Evolutionary conservation across 2,113 vertebrate genomes (phyloP), one percentile per base, ranked within the genome.

Genomic region (Casuarius casuarius): DNA sequence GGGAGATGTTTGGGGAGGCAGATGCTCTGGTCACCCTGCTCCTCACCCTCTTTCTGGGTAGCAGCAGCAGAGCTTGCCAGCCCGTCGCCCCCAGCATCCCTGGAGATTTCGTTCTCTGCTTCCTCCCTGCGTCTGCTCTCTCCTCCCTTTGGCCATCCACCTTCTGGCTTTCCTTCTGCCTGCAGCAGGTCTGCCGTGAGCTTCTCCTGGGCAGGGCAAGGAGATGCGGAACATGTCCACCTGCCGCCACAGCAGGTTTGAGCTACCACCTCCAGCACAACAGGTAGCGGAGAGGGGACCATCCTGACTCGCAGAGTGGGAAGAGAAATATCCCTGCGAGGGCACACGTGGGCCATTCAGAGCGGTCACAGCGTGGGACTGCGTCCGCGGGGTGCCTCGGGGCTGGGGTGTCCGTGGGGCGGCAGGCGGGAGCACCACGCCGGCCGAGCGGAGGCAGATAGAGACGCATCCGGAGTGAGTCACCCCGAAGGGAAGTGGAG

Each of bases 341-440:
- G 44, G n/a, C 11, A 35, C 23, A 13, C n/a, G 22, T 23, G 61
- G 70, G 35, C 46, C 5, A 1, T 5, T 28, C 25, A 51, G 61
- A 81, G 51, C 28, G 38, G 23, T 42, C 22, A 23, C 31, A 44
- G 86, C 0, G 0, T 58, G 67, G 48, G 46, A 44, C 73, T 59
- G 4, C 0, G 0, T 4, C 63, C 65, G 13, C 0, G 10, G 84
- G 51, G 38, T 61, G n/a, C 1, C 0, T 0, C 28, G 48, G 51
- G 76, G 12, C 26, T 1, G 0, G 38, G 26, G 8, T 40, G 29
- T 40, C 67, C 49, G 0, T 7, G 11, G 75, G 33, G 21, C 33
- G 66, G 26, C 22, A 54, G 51, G 49, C 48, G 44, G 33, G 44
- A 72, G 29, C 52, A 75, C 42, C 48, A 1, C 7, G 70, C 7